phyloP scores from a whole-genome alignment of 2,113 vertebrate species.

The Pygoscelis adeliae region DNA sequence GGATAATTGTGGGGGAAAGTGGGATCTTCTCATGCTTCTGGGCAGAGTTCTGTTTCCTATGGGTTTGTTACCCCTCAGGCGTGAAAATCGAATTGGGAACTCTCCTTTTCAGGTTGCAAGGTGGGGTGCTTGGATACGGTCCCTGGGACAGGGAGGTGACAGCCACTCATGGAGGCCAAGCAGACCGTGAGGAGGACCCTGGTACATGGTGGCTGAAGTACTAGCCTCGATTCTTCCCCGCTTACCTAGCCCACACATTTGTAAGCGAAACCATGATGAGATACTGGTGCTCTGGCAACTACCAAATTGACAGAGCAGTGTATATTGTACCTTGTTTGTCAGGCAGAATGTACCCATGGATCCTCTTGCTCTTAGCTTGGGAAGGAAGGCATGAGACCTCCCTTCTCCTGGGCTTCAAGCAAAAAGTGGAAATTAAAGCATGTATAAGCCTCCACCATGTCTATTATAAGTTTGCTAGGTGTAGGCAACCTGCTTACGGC shows the following conservation, averaged over 20 bases:
- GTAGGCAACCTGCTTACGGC: background rate
- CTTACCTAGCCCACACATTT: background rate
- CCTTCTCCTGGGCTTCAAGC: background rate
- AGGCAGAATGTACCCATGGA: background rate
- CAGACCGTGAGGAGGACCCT: background rate
- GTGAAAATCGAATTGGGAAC: background rate
- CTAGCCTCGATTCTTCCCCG: background rate
- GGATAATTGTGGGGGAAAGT: background rate
- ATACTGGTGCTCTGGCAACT: background rate
- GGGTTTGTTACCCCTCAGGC: background rate
- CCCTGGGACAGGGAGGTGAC: background rate
- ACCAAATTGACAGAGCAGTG: fast-evolving
- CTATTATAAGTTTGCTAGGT: background rate
- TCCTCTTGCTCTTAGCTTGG: background rate
- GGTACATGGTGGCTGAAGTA: background rate
- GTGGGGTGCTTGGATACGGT: background rate
- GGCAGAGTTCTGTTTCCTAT: background rate
- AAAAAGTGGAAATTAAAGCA: background rate
- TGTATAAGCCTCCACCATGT: background rate
- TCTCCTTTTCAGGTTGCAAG: background rate
- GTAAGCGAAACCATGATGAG: background rate
- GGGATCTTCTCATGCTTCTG: background rate
- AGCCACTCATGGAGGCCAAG: background rate
- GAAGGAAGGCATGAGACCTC: background rate
- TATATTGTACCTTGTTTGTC: background rate